These are phyloP conservation scores for Cotesia vestalis DNA, from an alignment of 1,140 invertebrate genomes.

Conservation along the genomic window DNA sequence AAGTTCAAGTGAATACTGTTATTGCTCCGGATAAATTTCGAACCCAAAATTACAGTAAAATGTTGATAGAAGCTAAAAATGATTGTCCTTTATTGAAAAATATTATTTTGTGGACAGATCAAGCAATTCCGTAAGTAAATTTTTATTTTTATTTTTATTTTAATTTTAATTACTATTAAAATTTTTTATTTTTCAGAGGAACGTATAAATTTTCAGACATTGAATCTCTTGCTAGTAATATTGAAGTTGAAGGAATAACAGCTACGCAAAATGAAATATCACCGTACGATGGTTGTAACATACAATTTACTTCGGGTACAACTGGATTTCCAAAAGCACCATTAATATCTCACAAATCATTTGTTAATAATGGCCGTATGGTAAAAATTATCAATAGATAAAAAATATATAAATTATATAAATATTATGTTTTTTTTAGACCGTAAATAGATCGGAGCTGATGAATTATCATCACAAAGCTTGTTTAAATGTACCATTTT, in stretches of 20 bases:
- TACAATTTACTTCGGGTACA: slow-evolving; percentile 91
- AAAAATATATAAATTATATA: not conserved
- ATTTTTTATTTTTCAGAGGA: slow-evolving; percentile 66
- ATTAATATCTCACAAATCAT: slow-evolving; percentile 80
- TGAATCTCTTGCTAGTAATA: slow-evolving; percentile 53
- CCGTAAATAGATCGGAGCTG: slow-evolving; percentile 71
- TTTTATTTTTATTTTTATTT: slow-evolving; percentile 35
- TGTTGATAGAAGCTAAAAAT: slow-evolving; percentile 64
- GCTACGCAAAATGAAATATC: slow-evolving; percentile 64
- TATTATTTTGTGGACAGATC: slow-evolving; percentile 67
- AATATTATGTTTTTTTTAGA: slow-evolving; percentile 47
- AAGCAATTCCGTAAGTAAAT: slow-evolving; percentile 66
- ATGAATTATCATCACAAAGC: slow-evolving; percentile 67
- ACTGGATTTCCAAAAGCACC: slow-evolving; percentile 91
- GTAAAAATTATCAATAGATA: slow-evolving; percentile 38
- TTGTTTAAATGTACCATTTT: slow-evolving; percentile 88
- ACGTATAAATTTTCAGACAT: slow-evolving; percentile 71
- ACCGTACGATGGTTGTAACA: slow-evolving; percentile 76
- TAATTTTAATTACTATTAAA: too few species aligned
- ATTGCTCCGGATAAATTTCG: slow-evolving; percentile 74
- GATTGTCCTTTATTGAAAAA: slow-evolving; percentile 63
- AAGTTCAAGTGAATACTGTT: slow-evolving; percentile 79
- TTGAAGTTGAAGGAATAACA: slow-evolving; percentile 49
- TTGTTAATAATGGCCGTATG: slow-evolving; percentile 85
- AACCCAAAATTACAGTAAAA: slow-evolving; percentile 77